phyloP scores from a whole-genome alignment of 2,113 vertebrate genomes.

The Agapornis roseicollis region DNA sequence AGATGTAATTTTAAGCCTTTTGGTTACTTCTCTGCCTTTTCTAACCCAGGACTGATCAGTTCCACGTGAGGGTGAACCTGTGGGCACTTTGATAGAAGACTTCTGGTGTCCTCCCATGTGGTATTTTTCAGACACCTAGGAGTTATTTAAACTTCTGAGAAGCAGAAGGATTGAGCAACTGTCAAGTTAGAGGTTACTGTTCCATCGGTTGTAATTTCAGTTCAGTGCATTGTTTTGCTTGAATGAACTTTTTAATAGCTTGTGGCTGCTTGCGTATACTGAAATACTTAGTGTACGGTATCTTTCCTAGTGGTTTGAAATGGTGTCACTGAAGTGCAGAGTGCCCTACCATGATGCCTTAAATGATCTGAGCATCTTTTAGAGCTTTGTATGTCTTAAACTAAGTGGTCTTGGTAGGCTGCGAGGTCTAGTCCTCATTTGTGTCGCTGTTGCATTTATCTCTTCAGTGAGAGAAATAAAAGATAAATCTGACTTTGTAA shows the following conservation, averaged over 20 bases:
- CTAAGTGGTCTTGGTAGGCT: neutral
- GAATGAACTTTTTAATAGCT: neutral
- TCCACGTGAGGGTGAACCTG: neutral
- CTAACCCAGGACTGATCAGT: neutral
- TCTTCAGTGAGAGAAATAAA: neutral
- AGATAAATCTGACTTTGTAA: neutral
- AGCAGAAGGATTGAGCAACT: neutral
- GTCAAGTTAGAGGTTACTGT: neutral
- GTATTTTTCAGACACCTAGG: neutral
- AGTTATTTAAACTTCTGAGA: neutral
- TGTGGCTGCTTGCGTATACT: fast-evolving
- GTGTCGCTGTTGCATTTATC: neutral
- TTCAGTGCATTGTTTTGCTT: neutral
- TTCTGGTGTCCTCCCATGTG: neutral
- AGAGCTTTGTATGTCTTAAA: neutral
- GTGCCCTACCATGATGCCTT: neutral
- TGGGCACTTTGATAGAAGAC: neutral
- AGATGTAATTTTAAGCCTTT: neutral
- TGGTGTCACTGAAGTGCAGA: neutral
- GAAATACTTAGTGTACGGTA: neutral
- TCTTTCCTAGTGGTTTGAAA: neutral
- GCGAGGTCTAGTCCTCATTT: neutral
- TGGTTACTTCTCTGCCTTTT: neutral
- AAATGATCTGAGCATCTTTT: neutral
- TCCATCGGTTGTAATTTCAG: neutral